Percentiles rank a stretch among this genome's conserved stretches.
Conservation (phyloP, 2,888 invertebrate species). For the Hypsopygia costalis region DNA sequence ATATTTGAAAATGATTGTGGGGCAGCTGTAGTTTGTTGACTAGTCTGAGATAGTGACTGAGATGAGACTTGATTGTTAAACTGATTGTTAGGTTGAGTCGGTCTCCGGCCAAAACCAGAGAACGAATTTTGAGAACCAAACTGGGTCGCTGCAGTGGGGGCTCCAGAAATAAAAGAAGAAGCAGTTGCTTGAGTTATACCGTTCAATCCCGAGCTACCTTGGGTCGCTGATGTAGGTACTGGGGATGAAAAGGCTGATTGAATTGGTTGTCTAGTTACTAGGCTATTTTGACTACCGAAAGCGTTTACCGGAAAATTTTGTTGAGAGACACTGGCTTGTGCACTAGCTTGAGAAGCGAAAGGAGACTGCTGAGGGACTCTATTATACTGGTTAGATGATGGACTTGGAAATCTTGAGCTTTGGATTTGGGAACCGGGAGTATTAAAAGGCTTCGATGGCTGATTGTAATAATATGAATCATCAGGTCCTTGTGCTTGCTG, state of each 20-base stretch:
- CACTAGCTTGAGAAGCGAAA: slow-evolving; percentile 17
- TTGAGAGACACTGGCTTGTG: slow-evolving; percentile 13
- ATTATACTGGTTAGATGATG: slow-evolving; percentile 38
- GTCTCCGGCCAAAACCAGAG: slow-evolving; percentile 13
- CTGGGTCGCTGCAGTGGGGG: slow-evolving; percentile 27
- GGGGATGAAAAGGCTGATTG: slow-evolving; percentile 22
- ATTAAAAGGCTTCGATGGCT: slow-evolving; percentile 45
- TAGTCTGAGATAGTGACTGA: neutral
- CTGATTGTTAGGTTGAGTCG: slow-evolving; percentile 6
- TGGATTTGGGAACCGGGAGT: slow-evolving; percentile 23
- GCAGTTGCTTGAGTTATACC: slow-evolving; percentile 49
- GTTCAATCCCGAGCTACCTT: slow-evolving; percentile 21
- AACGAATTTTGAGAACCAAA: slow-evolving; percentile 12
- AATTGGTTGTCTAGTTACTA: slow-evolving; percentile 23
- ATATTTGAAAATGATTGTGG: slow-evolving; percentile 4
- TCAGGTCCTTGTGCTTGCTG: slow-evolving; percentile 32
- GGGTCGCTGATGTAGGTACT: slow-evolving; percentile 20
- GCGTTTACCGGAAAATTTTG: slow-evolving; percentile 20
- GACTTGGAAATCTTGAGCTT: slow-evolving; percentile 31
- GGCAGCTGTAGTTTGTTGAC: slow-evolving; percentile 5
- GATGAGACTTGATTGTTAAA: slow-evolving; percentile 5
- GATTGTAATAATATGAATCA: slow-evolving; percentile 52
- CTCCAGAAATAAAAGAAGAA: slow-evolving; percentile 41
- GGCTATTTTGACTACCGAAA: slow-evolving; percentile 16
- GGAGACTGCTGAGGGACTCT: slow-evolving; percentile 22